These are phyloP conservation scores for Dryobotodes eremita DNA, from an alignment of 2,888 invertebrate species.

Conservation along the genomic window DNA sequence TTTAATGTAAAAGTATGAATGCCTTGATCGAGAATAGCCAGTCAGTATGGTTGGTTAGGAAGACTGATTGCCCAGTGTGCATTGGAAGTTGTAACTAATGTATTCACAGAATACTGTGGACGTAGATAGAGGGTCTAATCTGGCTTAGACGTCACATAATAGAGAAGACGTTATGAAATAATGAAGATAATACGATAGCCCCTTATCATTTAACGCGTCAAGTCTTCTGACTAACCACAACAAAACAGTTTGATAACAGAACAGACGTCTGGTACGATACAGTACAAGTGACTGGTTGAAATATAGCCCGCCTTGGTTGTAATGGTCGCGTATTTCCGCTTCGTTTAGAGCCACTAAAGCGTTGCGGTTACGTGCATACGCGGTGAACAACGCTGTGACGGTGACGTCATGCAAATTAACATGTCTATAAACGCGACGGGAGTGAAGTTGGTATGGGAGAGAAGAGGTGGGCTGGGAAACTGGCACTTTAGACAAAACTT, in stretches of 20 bases:
- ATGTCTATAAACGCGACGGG: slow-evolving; percentile 18
- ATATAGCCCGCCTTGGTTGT: slow-evolving; percentile 36
- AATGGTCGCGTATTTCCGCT: slow-evolving; percentile 53
- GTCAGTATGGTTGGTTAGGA: not conserved
- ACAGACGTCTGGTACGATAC: slow-evolving; percentile 1
- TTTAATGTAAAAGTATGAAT: not conserved
- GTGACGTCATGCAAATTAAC: slow-evolving; percentile 53
- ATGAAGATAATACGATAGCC: slow-evolving; percentile 6
- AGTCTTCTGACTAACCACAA: slow-evolving; percentile 16
- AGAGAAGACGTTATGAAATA: too few species aligned
- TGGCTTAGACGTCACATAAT: not conserved
- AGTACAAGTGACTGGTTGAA: slow-evolving; percentile 40
- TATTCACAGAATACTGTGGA: not conserved
- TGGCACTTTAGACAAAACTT: not conserved
- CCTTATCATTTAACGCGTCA: slow-evolving; percentile 11
- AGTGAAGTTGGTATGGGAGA: not conserved
- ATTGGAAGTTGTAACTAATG: not conserved
- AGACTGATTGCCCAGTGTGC: too few species aligned
- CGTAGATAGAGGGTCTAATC: not conserved
- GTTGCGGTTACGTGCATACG: slow-evolving; percentile 59
- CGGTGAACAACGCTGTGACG: slow-evolving; percentile 47
- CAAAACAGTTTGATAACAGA: slow-evolving; percentile 14
- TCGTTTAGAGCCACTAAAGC: slow-evolving; percentile 55
- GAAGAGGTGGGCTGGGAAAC: not conserved
- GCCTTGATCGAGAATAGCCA: not conserved